Evolutionary conservation across 2,113 vertebrate genomes (phyloP).

Genomic region (Chionodraco myersi): DNA sequence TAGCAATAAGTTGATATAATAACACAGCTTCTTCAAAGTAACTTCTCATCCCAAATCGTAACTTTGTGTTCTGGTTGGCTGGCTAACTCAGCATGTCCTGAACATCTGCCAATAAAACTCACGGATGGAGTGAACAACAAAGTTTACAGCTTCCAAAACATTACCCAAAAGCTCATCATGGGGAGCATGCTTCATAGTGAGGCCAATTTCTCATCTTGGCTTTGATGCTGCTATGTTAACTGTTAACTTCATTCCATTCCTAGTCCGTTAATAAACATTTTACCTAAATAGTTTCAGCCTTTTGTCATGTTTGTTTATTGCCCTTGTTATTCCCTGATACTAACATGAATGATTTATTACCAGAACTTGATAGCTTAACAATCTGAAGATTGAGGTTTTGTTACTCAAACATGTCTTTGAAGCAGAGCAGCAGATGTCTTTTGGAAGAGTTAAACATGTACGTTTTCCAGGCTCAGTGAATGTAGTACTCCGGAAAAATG

Average conservation of each 20-base stretch:
- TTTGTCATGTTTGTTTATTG: constrained; percentile 19
- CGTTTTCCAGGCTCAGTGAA: not conserved
- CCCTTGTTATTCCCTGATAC: constrained; percentile 3
- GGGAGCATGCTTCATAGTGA: constrained; percentile 9
- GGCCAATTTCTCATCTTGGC: not conserved
- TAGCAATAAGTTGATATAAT: not conserved
- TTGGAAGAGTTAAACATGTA: not conserved
- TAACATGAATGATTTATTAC: constrained; percentile 27
- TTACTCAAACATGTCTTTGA: constrained; percentile 13
- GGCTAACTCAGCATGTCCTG: not conserved
- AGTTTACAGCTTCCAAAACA: constrained; percentile 29
- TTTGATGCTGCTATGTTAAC: not conserved
- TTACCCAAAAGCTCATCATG: constrained; percentile 14
- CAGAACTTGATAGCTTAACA: not conserved
- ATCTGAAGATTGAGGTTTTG: constrained; percentile 15
- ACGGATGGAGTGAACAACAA: not conserved
- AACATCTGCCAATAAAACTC: constrained; percentile 15
- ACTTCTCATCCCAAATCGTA: constrained; percentile 16
- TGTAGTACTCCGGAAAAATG: not conserved
- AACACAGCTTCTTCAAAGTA: constrained; percentile 3
- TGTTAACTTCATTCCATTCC: constrained; percentile 29
- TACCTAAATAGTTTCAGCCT: constrained; percentile 4
- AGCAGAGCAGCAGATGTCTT: constrained; percentile 30
- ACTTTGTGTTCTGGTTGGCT: constrained; percentile 12
- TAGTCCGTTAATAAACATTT: constrained; percentile 1